Conservation (phyloP, 2,797 vertebrate species). For the Carapus acus region DNA sequence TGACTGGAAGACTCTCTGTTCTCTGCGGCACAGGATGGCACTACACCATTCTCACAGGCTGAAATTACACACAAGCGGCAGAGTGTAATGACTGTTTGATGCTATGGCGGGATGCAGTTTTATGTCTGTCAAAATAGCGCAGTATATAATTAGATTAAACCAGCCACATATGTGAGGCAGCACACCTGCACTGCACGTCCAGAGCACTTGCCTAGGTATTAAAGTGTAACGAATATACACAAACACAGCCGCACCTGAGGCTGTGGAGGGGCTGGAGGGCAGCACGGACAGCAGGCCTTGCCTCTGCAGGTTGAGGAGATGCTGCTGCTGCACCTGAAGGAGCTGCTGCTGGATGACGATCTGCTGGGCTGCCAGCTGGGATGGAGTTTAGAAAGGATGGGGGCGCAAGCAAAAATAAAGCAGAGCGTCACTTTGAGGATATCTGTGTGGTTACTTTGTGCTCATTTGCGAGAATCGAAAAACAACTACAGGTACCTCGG, state of each 20-base stretch:
- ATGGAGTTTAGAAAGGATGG: constrained; percentile 48
- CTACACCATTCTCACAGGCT: constrained; percentile 61
- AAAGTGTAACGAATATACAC: no score
- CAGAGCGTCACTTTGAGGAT: no score
- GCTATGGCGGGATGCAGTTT: background rate
- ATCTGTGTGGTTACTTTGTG: no score
- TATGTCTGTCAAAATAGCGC: no score
- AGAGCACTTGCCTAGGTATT: no score
- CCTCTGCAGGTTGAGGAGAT: constrained; percentile 93
- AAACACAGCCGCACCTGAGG: constrained; percentile 34
- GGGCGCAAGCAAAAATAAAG: no score
- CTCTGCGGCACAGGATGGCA: constrained; percentile 47
- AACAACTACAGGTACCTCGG: no score
- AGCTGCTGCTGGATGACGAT: constrained; percentile 96
- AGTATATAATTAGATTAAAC: no score
- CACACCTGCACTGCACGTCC: no score
- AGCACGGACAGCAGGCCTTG: constrained; percentile 88
- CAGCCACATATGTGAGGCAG: no score
- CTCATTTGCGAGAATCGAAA: no score
- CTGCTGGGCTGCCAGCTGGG: constrained; percentile 91
- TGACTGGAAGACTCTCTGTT: constrained; percentile 78
- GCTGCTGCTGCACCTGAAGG: constrained; percentile 95
- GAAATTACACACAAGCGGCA: constrained; percentile 15
- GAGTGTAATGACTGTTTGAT: background rate
- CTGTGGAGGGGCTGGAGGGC: constrained; percentile 51